These are phyloP conservation scores for Microplitis mediator DNA, from an alignment of 1,140 invertebrate genomes.

Conservation along the genomic window DNA sequence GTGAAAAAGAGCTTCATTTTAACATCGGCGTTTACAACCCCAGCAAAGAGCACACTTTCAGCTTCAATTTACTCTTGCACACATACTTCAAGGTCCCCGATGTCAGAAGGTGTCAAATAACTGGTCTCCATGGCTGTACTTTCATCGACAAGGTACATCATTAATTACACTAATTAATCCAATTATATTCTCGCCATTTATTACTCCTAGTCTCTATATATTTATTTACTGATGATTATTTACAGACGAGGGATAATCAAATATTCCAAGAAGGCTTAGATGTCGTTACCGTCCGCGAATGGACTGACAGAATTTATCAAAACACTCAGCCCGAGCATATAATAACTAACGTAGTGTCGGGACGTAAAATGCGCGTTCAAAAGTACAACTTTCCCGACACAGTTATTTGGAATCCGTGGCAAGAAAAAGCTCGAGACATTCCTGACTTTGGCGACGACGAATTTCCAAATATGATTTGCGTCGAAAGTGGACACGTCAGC, in stretches of 20 bases:
- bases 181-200: not conserved
- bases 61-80: slow-evolving; percentile 91
- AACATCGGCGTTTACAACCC: slow-evolving; percentile 91
- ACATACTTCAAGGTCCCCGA: slow-evolving; percentile 96
- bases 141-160: slow-evolving; percentile 87
- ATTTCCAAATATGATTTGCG: slow-evolving; percentile 94
- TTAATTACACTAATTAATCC: slow-evolving; percentile 20
- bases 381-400: slow-evolving; percentile 95
- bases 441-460: slow-evolving; percentile 94
- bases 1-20: slow-evolving; percentile 90
- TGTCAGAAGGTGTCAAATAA: slow-evolving; percentile 87
- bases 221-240: slow-evolving; percentile 15
- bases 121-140: slow-evolving; percentile 87
- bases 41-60: slow-evolving; percentile 87
- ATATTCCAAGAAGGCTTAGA: slow-evolving; percentile 87
- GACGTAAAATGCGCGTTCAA: slow-evolving; percentile 87
- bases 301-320: slow-evolving; percentile 92
- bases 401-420: slow-evolving; percentile 97
- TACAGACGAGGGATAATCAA: slow-evolving; percentile 78
- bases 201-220: not conserved
- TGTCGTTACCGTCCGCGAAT: slow-evolving; percentile 85
- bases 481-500: slow-evolving; percentile 89
- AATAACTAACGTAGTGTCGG: slow-evolving; percentile 90
- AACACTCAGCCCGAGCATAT: slow-evolving; percentile 91
- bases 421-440: slow-evolving; percentile 89